Conservation (phyloP, 1,140 invertebrate genomes). For the Hylaeus volcanicus region DNA sequence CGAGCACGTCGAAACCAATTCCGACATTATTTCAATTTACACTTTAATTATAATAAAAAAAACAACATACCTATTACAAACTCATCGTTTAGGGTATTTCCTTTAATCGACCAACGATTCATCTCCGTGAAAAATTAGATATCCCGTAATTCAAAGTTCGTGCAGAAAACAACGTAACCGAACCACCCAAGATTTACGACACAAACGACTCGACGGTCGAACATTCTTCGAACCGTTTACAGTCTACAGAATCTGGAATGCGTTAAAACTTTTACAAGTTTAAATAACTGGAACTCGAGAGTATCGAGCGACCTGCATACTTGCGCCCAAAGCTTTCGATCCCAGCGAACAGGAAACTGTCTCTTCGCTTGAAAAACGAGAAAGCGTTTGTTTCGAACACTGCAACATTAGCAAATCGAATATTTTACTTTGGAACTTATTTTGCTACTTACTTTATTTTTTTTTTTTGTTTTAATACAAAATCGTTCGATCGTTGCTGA, state of each 20-base stretch:
- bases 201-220: neutral
- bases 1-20: too few relatives aligned
- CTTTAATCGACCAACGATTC: neutral
- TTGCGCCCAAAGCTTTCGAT: conserved; percentile 7
- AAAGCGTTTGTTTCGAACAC: too few relatives aligned
- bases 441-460: too few relatives aligned
- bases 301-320: conserved; percentile 42
- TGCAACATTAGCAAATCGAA: neutral
- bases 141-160: neutral
- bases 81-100: too few relatives aligned
- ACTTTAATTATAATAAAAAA: too few relatives aligned
- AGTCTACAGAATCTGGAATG: conserved; percentile 26
- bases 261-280: conserved; percentile 46
- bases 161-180: neutral
- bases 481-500: too few relatives aligned
- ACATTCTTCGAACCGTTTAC: conserved; percentile 34
- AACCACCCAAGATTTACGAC: conserved; percentile 10
- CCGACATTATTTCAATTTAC: too few relatives aligned
- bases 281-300: conserved; percentile 24
- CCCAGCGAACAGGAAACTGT: conserved; percentile 1
- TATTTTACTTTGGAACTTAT: too few relatives aligned
- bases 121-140: too few relatives aligned
- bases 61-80: too few relatives aligned
- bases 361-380: neutral
- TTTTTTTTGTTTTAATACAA: too few relatives aligned